Base-by-base conservation (phyloP, 1,140 invertebrate genomes). In the Oryctes rhinoceros region DNA sequence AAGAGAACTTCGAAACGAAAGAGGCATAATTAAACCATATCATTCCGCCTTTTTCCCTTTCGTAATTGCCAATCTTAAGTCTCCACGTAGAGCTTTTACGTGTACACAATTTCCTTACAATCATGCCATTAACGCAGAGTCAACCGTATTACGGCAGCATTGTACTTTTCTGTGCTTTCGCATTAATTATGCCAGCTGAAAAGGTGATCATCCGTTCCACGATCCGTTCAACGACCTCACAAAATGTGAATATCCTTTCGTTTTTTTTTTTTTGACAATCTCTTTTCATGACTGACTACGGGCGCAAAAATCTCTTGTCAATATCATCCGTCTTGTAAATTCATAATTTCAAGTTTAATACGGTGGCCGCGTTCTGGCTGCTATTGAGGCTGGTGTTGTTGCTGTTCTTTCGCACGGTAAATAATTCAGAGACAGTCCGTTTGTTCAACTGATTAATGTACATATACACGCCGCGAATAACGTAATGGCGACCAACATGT, bases 161-260 rank as follows among this genome's bases (percentile, higher is more conserved):
- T 71, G 65, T 71, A 37, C 18, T 71, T 71, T 71, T 37, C 65
- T 71, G 65, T 71, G 65, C 65, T 71, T 71, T 71, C 65, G 65
- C 65, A 71, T 71, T 71, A 71, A 71, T 71, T 71, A 37, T 37
- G 65, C 65, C 65, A 71, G 65, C 65, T 71, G 65, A 30, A 71
- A 71, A 71, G 65, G 65, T 67, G 62, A 67, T 67, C 62, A 67
- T 67, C 62, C 62, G 62, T 67, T 67, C 62, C 10, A 67, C 62
- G 62, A 67, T n/a, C 62, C 24, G 24, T 30, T 30, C 39, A 44
- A 44, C 39, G 39, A 44, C 39, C 65, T 24, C 24, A 35, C 65
- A 24, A 71, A 71, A 71, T 71, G 65, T 71, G 65, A 71, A 71
- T 71, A 71, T 71, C 65, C 65, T 35, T 71, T 71, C 65, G 65